These are phyloP conservation scores for Drosophila ironensis DNA, from an alignment of 1,140 invertebrate species.

Conservation along the genomic window DNA sequence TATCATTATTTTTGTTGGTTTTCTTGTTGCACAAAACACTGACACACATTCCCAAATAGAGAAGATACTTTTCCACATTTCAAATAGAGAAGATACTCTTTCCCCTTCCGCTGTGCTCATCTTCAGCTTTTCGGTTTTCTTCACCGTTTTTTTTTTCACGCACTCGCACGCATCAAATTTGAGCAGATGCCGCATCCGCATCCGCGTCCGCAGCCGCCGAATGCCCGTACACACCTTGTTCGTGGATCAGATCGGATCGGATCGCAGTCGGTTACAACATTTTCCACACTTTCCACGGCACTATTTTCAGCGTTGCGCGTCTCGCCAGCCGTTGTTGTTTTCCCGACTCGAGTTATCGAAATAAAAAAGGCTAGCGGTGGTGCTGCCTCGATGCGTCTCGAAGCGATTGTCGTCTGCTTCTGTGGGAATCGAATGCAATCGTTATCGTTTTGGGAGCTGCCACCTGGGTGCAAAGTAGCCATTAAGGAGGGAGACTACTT, in stretches of 20 bases:
- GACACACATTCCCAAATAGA: slow-evolving; percentile 79
- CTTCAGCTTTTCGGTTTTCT: slow-evolving; percentile 60
- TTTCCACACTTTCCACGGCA: slow-evolving; percentile 24
- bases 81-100: slow-evolving; percentile 73
- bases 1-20: slow-evolving; percentile 58
- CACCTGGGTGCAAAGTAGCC: too few relatives aligned
- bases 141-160: slow-evolving; percentile 72
- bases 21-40: slow-evolving; percentile 64
- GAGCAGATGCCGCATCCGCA: slow-evolving; percentile 24
- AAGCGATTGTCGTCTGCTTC: too few relatives aligned
- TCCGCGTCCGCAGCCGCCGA: too few relatives aligned
- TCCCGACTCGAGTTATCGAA: too few relatives aligned
- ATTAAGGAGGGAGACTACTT: too few relatives aligned
- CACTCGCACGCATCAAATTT: slow-evolving; percentile 30
- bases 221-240: slow-evolving; percentile 67
- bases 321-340: too few relatives aligned
- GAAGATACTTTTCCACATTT: slow-evolving; percentile 64
- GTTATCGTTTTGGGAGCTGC: too few relatives aligned
- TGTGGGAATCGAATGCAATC: too few relatives aligned
- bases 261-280: slow-evolving; percentile 59
- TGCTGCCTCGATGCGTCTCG: not conserved
- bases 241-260: slow-evolving; percentile 46
- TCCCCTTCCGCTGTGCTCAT: slow-evolving; percentile 43
- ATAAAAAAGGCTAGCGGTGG: not conserved
- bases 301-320: slow-evolving; percentile 7